Evolutionary conservation across 2,113 vertebrate genomes (phyloP).

Genomic region (Pseudopodoces humilis): DNA sequence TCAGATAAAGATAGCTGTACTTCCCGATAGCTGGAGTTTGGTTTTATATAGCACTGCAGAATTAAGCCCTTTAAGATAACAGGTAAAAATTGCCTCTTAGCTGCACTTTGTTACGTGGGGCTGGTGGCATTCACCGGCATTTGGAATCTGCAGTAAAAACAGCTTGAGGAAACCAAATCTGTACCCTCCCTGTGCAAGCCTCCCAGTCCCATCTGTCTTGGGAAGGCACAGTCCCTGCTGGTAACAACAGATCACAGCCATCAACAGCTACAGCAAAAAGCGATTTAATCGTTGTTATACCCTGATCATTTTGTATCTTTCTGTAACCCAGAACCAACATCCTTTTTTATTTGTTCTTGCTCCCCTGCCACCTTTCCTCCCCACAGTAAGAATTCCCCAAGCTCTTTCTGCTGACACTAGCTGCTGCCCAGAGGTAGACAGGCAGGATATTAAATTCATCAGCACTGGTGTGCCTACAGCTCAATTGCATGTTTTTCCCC

Average conservation of each 20-base stretch:
- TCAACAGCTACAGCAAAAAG: background rate
- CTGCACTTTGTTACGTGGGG: background rate
- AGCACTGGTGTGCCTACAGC: background rate
- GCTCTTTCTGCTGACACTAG: background rate
- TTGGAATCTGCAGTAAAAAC: background rate
- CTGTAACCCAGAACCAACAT: background rate
- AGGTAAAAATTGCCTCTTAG: background rate
- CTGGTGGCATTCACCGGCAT: background rate
- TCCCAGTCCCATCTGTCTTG: background rate
- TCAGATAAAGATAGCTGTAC: background rate
- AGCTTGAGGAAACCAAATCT: background rate
- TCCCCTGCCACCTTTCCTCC: background rate
- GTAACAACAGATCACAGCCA: background rate
- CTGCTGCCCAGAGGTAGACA: background rate
- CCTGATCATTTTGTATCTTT: background rate
- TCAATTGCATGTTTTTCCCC: background rate
- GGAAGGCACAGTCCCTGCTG: background rate
- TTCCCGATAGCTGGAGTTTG: background rate
- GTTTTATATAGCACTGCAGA: background rate
- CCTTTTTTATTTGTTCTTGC: background rate
- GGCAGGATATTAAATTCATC: background rate
- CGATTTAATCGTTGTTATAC: background rate
- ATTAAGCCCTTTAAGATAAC: background rate
- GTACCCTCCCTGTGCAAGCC: background rate
- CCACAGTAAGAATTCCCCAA: background rate